A percentile compares a stretch with the other conserved stretches of the same genome.
These are phyloP conservation scores for Dicyrtomina minuta DNA, from an alignment of 2,888 invertebrate species.

Conservation along the genomic window DNA sequence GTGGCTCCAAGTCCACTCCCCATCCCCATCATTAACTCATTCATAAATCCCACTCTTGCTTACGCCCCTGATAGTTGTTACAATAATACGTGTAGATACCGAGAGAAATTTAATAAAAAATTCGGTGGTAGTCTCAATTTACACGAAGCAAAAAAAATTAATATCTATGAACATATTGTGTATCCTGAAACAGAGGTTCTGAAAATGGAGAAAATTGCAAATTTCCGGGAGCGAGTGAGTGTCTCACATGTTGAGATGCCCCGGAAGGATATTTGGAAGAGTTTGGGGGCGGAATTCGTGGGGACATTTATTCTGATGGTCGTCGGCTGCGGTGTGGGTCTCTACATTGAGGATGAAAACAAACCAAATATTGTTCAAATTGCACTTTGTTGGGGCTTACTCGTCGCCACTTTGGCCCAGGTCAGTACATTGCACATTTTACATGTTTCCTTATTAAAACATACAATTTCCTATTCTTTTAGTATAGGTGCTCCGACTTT, in stretches of 20 bases:
- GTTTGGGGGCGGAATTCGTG: conserved; percentile 59
- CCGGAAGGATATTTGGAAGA: conserved; percentile 67
- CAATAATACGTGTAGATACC: neutral
- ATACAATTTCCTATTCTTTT: neutral
- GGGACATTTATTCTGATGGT: conserved; percentile 84
- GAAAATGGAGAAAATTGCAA: conserved; percentile 50
- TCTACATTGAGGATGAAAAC: conserved; percentile 57
- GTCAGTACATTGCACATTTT: conserved; percentile 59
- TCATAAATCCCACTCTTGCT: neutral
- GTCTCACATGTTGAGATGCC: conserved; percentile 43
- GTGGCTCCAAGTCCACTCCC: neutral
- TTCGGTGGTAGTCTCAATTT: neutral
- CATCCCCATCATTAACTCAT: neutral
- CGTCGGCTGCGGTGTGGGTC: conserved; percentile 79
- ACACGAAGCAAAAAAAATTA: neutral
- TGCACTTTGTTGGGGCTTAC: conserved; percentile 78
- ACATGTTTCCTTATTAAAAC: conserved; percentile 12
- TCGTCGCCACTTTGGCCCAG: conserved; percentile 82
- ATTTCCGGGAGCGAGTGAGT: conserved; percentile 44
- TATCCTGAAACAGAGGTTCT: conserved; percentile 44
- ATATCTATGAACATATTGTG: conserved; percentile 28
- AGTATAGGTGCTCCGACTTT: neutral
- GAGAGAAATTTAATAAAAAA: conserved; percentile 10
- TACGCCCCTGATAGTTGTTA: neutral
- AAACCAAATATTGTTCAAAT: conserved; percentile 59